A percentile compares a stretch with the other conserved stretches of the same genome.
Evolutionary conservation across 2,888 invertebrate species (phyloP).

Genomic region (Microchrysa polita): DNA sequence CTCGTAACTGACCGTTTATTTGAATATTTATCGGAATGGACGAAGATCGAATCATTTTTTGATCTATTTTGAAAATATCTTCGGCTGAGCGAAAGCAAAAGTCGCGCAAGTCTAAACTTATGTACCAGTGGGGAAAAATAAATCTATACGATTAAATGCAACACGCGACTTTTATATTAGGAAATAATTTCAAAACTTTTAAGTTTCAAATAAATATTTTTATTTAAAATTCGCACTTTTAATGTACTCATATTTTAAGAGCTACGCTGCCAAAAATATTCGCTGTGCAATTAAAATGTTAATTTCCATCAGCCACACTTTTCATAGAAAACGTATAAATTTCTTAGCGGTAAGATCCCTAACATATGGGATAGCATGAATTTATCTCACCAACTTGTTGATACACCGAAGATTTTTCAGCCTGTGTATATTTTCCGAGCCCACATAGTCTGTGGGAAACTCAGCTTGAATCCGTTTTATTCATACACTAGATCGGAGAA

Average conservation of each 20-base stretch:
- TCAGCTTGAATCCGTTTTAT: not conserved
- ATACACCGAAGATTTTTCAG: constrained; percentile 9
- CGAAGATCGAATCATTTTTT: constrained; percentile 26
- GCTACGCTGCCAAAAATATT: too few relatives aligned
- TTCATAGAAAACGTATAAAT: too few relatives aligned
- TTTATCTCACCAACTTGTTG: constrained; percentile 33
- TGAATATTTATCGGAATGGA: constrained; percentile 26
- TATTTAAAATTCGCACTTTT: too few relatives aligned
- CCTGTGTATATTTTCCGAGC: not conserved
- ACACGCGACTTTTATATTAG: too few relatives aligned
- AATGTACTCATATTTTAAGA: too few relatives aligned
- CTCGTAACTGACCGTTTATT: constrained; percentile 64
- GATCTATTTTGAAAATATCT: constrained; percentile 29
- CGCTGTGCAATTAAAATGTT: too few relatives aligned
- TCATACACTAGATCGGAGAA: not conserved
- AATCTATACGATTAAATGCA: too few relatives aligned
- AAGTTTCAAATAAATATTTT: too few relatives aligned
- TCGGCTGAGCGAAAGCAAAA: not conserved
- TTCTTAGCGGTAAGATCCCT: not conserved
- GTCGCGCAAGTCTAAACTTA: too few relatives aligned
- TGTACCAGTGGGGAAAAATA: too few relatives aligned
- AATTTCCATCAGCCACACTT: too few relatives aligned
- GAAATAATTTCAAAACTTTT: too few relatives aligned
- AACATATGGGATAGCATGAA: not conserved
- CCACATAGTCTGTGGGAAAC: not conserved